Evolutionary conservation across 2,113 vertebrate genomes (phyloP).

Genomic region (Bungarus multicinctus): DNA sequence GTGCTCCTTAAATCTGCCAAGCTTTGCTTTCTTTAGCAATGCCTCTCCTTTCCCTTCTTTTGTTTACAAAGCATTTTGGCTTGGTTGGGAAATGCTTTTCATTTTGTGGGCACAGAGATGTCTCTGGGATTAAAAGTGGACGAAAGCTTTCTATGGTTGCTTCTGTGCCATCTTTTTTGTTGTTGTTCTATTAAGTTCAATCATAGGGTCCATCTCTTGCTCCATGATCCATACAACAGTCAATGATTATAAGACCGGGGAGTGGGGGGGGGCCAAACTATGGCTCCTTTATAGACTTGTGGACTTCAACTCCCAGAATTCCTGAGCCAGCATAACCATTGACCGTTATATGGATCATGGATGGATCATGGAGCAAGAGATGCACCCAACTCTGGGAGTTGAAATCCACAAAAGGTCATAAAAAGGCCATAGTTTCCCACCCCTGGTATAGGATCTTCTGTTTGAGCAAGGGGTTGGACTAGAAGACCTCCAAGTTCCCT

Average conservation of each 20-base stretch:
- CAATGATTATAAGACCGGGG: not conserved
- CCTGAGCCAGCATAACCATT: too few relatives aligned
- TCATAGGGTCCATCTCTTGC: not conserved
- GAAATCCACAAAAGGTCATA: too few relatives aligned
- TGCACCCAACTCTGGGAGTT: too few relatives aligned
- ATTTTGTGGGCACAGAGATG: not conserved
- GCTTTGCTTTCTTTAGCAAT: conserved; percentile 31
- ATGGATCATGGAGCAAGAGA: too few relatives aligned
- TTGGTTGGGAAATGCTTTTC: conserved; percentile 30
- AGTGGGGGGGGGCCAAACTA: too few relatives aligned
- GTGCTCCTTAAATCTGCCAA: conserved; percentile 27
- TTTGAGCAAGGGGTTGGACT: too few relatives aligned
- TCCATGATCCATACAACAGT: not conserved
- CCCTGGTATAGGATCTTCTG: too few relatives aligned
- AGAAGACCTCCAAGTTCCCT: too few relatives aligned
- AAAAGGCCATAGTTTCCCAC: too few relatives aligned
- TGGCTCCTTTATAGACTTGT: too few relatives aligned
- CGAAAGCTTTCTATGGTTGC: not conserved
- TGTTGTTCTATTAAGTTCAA: not conserved
- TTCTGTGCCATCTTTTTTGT: not conserved
- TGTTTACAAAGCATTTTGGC: conserved; percentile 36
- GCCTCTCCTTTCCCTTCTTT: conserved; percentile 41
- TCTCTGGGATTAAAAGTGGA: not conserved
- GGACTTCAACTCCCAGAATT: too few relatives aligned
- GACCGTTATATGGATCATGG: too few relatives aligned